A percentile compares a stretch with the other conserved stretches of the same genome.
Conservation (phyloP, 1,140 invertebrate genomes). For the Brachionus rubens region DNA sequence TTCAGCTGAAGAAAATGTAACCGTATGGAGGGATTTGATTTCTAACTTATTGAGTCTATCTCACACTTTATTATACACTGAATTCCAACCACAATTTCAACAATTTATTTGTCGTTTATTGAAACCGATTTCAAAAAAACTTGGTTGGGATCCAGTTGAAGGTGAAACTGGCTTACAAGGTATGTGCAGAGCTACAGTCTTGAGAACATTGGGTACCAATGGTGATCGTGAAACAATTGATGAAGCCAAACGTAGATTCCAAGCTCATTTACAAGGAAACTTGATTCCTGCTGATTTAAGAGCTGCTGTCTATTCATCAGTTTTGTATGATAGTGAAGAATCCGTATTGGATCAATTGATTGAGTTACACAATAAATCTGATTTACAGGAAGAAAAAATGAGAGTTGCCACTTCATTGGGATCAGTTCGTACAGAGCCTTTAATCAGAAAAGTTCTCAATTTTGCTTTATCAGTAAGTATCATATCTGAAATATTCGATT, state of each 20-base stretch:
- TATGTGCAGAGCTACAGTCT: slow-evolving; percentile 75
- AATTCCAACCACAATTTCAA: slow-evolving; percentile 31
- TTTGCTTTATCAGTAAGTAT: slow-evolving; percentile 72
- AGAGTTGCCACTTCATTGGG: slow-evolving; percentile 78
- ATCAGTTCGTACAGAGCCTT: slow-evolving; percentile 65
- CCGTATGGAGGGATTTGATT: slow-evolving; percentile 44
- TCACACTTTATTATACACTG: slow-evolving; percentile 2
- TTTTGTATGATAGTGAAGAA: slow-evolving; percentile 9
- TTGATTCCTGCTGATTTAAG: slow-evolving; percentile 81
- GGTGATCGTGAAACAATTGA: slow-evolving; percentile 72
- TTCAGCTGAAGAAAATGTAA: slow-evolving; percentile 38
- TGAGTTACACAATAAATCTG: slow-evolving; percentile 72
- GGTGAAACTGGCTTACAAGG: slow-evolving; percentile 65
- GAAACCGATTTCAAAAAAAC: not conserved
- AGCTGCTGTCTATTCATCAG: slow-evolving; percentile 70
- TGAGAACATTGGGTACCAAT: slow-evolving; percentile 75
- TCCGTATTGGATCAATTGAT: slow-evolving; percentile 30
- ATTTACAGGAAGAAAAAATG: slow-evolving; percentile 87
- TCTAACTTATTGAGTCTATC: slow-evolving; percentile 32
- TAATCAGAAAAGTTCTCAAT: slow-evolving; percentile 75
- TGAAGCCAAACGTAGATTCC: slow-evolving; percentile 67
- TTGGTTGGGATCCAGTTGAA: not conserved
- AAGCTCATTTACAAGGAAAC: slow-evolving; percentile 67
- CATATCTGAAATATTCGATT: too few relatives aligned
- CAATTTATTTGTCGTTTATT: slow-evolving; percentile 12